Base-by-base conservation (phyloP, 2,888 invertebrate genomes). In the Phrixothrix hirtus region DNA sequence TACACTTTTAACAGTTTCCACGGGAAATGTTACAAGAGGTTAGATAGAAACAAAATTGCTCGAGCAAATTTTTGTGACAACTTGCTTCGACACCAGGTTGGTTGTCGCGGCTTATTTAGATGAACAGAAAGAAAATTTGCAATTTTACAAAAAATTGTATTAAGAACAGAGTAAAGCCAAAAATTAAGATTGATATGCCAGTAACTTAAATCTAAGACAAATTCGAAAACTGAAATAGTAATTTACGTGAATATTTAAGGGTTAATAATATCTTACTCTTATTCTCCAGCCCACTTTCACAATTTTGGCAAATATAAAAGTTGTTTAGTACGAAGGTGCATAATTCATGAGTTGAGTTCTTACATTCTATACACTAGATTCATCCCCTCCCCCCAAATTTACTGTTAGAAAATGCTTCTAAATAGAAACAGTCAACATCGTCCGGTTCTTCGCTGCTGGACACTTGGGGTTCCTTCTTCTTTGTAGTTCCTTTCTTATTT, bases 401-500 rank as follows among this genome's bases (percentile, higher is more conserved):
- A 14, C 38, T 26, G 13, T 27, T 38, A 12, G 27, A 38, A 38
- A 27, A 38, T 1, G 14, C n/a, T 13, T 38, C 14, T 27, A 38
- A 2, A 15, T 27, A 38, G 27, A 38, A 25, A 13, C 1, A 26
- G 12, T 26, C 6, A 14, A 26, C 26, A n/a, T n/a, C n/a, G 10
- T 36, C 36, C 4, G 16, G 1, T 13, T 38, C 38, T 38, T 38
- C 38, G 13, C 38, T 38, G 13, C 1, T 38, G 1, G 12, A 7
- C n/a, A 35, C n/a, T 35, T 35, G 13, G 7, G 7, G 9, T 35
- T 35, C 35, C 16, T 14, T 35, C 35, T 17, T 35, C 17, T 15
- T 35, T 16, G 13, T 35, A 12, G n/a, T n/a, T n/a, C n/a, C n/a
- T n/a, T n/a, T 35, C 35, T 35, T 35, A 16, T 16, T 35, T 35